Conservation (phyloP, 2,113 vertebrate genomes). For the Gopherus flavomarginatus region DNA sequence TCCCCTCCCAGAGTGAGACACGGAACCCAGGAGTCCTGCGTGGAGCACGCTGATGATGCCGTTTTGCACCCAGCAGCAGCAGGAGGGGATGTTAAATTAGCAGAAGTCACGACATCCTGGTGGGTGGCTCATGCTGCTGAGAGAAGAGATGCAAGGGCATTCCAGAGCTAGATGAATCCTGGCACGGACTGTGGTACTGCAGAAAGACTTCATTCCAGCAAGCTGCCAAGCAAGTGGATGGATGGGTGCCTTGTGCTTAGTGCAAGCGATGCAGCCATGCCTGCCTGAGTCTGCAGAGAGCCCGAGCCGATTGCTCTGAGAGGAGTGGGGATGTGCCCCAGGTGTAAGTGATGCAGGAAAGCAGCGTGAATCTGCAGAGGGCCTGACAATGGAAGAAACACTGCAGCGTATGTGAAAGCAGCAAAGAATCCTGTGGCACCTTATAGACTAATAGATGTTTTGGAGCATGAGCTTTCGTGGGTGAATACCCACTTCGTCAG, state of each 20-base stretch:
- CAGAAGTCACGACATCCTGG: neutral
- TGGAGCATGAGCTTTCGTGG: no score
- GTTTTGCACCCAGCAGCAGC: neutral
- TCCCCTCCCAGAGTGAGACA: neutral
- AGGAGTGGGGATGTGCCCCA: neutral
- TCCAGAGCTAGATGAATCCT: neutral
- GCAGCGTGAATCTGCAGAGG: neutral
- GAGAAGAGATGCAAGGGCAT: neutral
- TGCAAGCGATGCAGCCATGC: neutral
- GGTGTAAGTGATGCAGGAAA: neutral
- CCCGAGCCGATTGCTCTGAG: neutral
- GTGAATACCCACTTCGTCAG: no score
- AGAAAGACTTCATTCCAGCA: neutral
- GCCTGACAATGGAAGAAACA: neutral
- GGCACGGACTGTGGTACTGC: neutral
- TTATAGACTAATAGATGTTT: no score
- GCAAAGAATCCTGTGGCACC: no score
- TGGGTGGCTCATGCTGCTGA: neutral
- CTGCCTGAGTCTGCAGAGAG: neutral
- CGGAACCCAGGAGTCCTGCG: neutral
- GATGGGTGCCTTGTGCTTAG: neutral
- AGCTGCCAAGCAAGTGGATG: neutral
- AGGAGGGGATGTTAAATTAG: neutral
- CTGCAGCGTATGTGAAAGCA: neutral
- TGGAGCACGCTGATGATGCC: neutral